Base-by-base conservation (phyloP, 2,797 vertebrate species). In the Sebastes paucispinis region DNA sequence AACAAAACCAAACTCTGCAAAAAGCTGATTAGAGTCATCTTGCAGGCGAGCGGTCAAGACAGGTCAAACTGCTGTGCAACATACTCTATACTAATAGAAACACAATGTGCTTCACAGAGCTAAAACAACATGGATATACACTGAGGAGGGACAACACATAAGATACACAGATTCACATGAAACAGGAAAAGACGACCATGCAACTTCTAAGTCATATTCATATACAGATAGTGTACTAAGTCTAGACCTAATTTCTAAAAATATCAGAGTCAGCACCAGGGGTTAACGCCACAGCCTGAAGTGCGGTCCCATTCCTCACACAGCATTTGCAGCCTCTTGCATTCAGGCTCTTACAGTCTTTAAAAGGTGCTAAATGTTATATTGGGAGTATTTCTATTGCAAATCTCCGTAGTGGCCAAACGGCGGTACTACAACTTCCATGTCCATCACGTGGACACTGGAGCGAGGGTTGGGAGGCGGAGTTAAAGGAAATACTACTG, bases 321-420 rank as follows among this genome's bases (percentile, higher is more conserved):
- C 47, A 75, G 58, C 74, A 76, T 76, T 59, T 60, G 62, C 62
- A 68, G 36, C 22, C 3, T 63, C 59, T 55, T 72, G 36, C 13
- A 39, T 39, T 39, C 36, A 39, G 36, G 36, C 36, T 39, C 1
- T 14, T 14, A 7, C 54, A 52, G 20, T n/a, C 47, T 20, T 52
- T 43, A 43, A 43, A 43, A 43, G 39, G 39, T 43, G 39, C 39
- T 43, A 43, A 43, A 43, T 43, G 39, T 7, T 0, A 43, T 16
- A 43, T 43, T 43, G 39, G 39, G 39, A 43, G 39, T 16, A 43
- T 43, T 43, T 16, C 39, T 43, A 16, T 43, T 43, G 39, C 5
- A 43, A 43, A 43, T 43, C 14, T 43, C 12, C 14, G 14, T 43
- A 43, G 39, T 43, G 39, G 39, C 39, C 39, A 16, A 43, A 43